Conservation (phyloP, 2,888 invertebrate genomes). For the Caprella mutica region DNA sequence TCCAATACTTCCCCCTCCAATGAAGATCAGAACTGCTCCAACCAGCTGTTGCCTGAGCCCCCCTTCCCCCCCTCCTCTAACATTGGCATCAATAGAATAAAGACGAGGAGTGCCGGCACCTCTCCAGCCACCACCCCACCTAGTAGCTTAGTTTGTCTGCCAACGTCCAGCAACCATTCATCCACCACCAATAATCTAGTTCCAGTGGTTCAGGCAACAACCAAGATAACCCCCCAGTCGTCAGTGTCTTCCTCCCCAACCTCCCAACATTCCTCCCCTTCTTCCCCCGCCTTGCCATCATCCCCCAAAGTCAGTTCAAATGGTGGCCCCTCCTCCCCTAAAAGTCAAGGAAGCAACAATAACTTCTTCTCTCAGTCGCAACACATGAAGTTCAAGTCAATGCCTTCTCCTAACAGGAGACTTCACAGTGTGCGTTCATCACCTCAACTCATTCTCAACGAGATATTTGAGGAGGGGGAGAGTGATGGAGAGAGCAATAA, state of each 20-base stretch:
- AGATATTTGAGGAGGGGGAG: constrained; percentile 57
- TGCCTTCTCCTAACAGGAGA: constrained; percentile 48
- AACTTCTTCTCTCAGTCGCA: constrained; percentile 17
- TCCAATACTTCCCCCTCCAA: constrained; percentile 36
- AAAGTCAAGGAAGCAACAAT: constrained; percentile 15
- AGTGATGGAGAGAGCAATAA: constrained; percentile 39
- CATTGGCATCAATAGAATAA: constrained; percentile 33
- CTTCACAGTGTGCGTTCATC: constrained; percentile 44
- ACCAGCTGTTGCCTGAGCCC: constrained; percentile 32
- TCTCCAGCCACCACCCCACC: constrained; percentile 35
- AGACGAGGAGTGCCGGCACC: constrained; percentile 32
- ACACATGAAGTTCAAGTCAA: constrained; percentile 36
- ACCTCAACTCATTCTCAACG: constrained; percentile 49
- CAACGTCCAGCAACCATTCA: background rate
- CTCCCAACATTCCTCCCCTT: constrained; percentile 30
- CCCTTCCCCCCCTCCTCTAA: constrained; percentile 35
- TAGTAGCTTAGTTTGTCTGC: constrained; percentile 20
- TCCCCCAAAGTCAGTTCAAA: constrained; percentile 12
- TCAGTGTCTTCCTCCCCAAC: constrained; percentile 32
- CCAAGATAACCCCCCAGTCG: constrained; percentile 27
- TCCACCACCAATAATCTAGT: constrained; percentile 4
- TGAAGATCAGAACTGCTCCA: constrained; percentile 15
- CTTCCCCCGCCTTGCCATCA: constrained; percentile 14
- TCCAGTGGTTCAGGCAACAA: background rate
- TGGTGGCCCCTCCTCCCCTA: constrained; percentile 27